These are phyloP conservation scores for Melieria picta DNA, from an alignment of 2,888 invertebrate genomes.

Conservation along the genomic window DNA sequence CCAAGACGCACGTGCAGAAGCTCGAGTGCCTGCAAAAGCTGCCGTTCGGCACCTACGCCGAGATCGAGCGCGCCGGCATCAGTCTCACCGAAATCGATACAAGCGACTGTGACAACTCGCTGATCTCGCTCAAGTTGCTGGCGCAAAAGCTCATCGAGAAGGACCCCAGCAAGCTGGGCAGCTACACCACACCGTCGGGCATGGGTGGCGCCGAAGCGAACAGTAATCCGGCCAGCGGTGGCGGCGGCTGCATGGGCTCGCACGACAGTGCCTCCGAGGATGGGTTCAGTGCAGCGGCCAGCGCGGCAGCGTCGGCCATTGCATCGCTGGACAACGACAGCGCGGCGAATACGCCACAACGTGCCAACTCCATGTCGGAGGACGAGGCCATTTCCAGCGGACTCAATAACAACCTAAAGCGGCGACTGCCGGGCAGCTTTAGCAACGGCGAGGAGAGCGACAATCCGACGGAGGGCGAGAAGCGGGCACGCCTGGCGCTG, in stretches of 20 bases:
- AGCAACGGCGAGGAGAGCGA: slow-evolving; percentile 61
- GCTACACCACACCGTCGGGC: slow-evolving; percentile 62
- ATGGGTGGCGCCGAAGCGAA: slow-evolving; percentile 43
- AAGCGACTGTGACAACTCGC: slow-evolving; percentile 93
- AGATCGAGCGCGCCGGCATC: slow-evolving; percentile 89
- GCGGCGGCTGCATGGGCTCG: slow-evolving; percentile 36
- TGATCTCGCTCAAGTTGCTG: slow-evolving; percentile 85
- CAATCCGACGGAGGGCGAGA: slow-evolving; percentile 48
- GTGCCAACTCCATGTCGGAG: slow-evolving; percentile 58
- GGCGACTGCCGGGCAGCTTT: slow-evolving; percentile 55
- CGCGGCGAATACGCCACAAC: slow-evolving; percentile 57
- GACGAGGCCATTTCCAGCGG: slow-evolving; percentile 52
- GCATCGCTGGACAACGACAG: slow-evolving; percentile 60
- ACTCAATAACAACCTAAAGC: slow-evolving; percentile 51
- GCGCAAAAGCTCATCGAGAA: slow-evolving; percentile 84
- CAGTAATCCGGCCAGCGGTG: background rate
- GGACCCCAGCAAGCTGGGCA: slow-evolving; percentile 79
- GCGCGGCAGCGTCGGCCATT: slow-evolving; percentile 58
- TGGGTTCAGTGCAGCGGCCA: slow-evolving; percentile 60
- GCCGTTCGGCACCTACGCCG: slow-evolving; percentile 93
- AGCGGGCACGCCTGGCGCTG: slow-evolving; percentile 36
- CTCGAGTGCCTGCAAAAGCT: slow-evolving; percentile 91
- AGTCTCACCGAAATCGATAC: slow-evolving; percentile 95
- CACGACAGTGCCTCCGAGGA: slow-evolving; percentile 64
- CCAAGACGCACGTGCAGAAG: slow-evolving; percentile 95